Percentiles rank a stretch among this genome's conserved stretches.
Evolutionary conservation across 2,797 vertebrate genomes (phyloP).

Genomic region (Sebastolobus altivelis): DNA sequence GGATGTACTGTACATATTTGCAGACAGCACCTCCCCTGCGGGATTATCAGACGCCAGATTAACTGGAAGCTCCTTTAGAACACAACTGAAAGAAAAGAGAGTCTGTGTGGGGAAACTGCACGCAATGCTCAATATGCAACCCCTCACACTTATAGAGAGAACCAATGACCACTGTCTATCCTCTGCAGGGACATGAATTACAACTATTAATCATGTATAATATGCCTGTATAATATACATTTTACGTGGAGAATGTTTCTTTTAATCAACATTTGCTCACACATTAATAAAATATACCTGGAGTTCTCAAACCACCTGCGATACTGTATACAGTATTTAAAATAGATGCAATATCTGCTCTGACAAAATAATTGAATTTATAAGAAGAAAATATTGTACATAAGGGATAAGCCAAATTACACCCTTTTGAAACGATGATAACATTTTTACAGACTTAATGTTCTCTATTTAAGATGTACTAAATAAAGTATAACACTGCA

Average conservation of each 20-base stretch:
- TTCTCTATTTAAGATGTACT: background rate
- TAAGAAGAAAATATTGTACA: background rate
- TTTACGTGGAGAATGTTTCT: background rate
- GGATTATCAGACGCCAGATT: constrained; percentile 79
- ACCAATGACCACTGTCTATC: background rate
- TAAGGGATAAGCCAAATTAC: background rate
- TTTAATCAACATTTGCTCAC: background rate
- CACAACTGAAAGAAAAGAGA: constrained; percentile 57
- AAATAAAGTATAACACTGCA: background rate
- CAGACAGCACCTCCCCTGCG: constrained; percentile 59
- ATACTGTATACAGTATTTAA: background rate
- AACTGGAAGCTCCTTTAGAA: constrained; percentile 78
- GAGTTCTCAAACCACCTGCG: background rate
- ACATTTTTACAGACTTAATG: background rate
- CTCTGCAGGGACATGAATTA: constrained; percentile 1
- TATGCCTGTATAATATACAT: background rate
- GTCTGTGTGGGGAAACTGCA: constrained; percentile 47
- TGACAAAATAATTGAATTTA: background rate
- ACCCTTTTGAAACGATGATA: background rate
- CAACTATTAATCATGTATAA: background rate
- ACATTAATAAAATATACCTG: background rate
- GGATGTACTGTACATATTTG: constrained; percentile 73
- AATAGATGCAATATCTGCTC: background rate
- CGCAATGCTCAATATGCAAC: constrained; percentile 21
- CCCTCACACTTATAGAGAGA: background rate